phyloP scores from a whole-genome alignment of 2,888 invertebrate genomes.

The Coenonympha arcania region DNA sequence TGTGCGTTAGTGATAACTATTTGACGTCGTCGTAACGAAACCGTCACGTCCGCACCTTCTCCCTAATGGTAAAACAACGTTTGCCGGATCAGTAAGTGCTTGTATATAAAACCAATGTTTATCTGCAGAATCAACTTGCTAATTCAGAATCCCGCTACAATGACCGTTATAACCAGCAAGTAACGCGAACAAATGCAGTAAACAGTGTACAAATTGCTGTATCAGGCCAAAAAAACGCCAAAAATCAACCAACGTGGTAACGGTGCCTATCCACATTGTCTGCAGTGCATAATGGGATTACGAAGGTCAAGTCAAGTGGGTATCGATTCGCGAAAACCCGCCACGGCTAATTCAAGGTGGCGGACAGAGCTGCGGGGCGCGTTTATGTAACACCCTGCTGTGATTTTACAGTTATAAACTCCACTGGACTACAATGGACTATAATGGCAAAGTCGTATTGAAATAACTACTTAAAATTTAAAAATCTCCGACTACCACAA shows the following conservation, averaged over 20 bases:
- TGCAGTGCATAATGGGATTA: conserved; percentile 31
- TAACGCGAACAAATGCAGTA: not conserved
- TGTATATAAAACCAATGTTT: too few relatives aligned
- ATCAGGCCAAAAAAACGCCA: conserved; percentile 4
- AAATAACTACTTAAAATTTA: not conserved
- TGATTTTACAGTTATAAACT: conserved; percentile 1
- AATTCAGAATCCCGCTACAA: not conserved
- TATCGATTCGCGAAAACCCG: conserved; percentile 30
- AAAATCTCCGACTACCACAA: too few relatives aligned
- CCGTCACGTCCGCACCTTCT: too few relatives aligned
- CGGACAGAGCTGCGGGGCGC: conserved; percentile 11
- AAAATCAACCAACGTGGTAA: conserved; percentile 24
- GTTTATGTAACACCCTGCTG: conserved; percentile 6
- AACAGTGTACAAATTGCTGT: not conserved
- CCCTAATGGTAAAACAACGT: too few relatives aligned
- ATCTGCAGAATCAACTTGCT: not conserved
- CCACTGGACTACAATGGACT: too few relatives aligned
- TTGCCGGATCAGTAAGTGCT: too few relatives aligned
- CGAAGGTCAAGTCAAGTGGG: conserved; percentile 29
- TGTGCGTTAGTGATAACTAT: too few relatives aligned
- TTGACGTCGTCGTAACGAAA: too few relatives aligned
- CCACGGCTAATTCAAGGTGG: conserved; percentile 21
- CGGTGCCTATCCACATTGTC: conserved; percentile 27
- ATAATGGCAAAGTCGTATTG: not conserved
- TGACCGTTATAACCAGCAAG: not conserved